Percentiles rank a stretch among this genome's conserved stretches.
phyloP scores from a whole-genome alignment of 2,113 vertebrate genomes.

The Clarias batrachus region DNA sequence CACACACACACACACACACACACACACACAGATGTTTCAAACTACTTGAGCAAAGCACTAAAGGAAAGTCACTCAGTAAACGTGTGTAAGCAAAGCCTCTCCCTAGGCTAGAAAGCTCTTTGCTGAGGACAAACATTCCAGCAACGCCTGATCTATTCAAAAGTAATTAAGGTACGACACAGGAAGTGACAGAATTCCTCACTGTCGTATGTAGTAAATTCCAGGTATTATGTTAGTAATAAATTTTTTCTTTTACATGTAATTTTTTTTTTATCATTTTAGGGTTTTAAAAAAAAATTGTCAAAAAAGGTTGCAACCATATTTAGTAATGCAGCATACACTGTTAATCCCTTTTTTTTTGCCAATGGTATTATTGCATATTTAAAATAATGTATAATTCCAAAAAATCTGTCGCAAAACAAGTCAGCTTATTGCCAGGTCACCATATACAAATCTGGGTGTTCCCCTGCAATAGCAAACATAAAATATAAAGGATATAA shows the following conservation, averaged over 20 bases:
- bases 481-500: neutral
- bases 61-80: constrained; percentile 69
- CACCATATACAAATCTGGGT: neutral
- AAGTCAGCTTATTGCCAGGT: no score
- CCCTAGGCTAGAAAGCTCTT: constrained; percentile 65
- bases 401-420: no score
- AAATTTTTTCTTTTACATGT: neutral
- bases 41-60: constrained; percentile 61
- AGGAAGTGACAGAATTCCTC: constrained; percentile 60
- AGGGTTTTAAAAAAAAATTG: neutral
- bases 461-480: neutral
- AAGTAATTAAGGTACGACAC: constrained; percentile 57
- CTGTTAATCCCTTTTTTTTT: neutral
- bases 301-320: constrained; percentile 32
- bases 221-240: neutral
- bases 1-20: constrained; percentile 10
- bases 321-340: constrained; percentile 3
- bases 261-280: constrained; percentile 28
- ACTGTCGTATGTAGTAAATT: neutral
- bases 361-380: neutral
- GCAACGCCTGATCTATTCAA: constrained; percentile 66
- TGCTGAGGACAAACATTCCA: constrained; percentile 67
- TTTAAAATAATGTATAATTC: neutral
- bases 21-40: constrained; percentile 40
- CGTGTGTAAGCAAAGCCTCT: constrained; percentile 75